Conservation (phyloP, 1,140 invertebrate species). For the Magallana gigas region DNA sequence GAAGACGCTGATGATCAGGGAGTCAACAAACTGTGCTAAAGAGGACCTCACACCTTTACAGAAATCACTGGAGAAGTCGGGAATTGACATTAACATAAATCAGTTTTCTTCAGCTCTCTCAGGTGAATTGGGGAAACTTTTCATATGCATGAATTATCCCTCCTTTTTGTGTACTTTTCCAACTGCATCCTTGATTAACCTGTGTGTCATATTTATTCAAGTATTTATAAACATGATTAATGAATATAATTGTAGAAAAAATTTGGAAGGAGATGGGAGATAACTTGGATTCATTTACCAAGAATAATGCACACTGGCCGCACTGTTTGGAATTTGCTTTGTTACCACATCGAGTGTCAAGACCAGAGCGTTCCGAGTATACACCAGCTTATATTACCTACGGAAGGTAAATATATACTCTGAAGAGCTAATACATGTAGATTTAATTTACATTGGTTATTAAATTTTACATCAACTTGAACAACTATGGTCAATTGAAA, state of each 20-base stretch:
- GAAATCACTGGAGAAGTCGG: neutral
- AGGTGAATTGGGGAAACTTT: neutral
- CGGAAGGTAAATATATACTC: constrained; percentile 55
- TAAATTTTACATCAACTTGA: too few relatives aligned
- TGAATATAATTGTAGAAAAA: constrained; percentile 48
- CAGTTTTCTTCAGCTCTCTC: constrained; percentile 5
- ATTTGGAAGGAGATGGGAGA: constrained; percentile 59
- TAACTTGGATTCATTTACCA: constrained; percentile 53
- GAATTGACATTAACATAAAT: constrained; percentile 26
- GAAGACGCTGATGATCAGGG: constrained; percentile 30
- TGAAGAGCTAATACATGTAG: neutral
- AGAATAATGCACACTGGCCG: constrained; percentile 58
- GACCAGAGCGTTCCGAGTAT: constrained; percentile 57
- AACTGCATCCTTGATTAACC: too few relatives aligned
- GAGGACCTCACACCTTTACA: constrained; percentile 10
- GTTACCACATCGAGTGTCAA: constrained; percentile 62
- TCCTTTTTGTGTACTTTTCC: too few relatives aligned
- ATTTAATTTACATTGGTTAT: too few relatives aligned
- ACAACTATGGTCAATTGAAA: too few relatives aligned
- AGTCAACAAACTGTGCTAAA: neutral
- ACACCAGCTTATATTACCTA: constrained; percentile 62
- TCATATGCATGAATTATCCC: neutral
- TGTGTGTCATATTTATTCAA: too few relatives aligned
- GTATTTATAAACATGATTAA: neutral
- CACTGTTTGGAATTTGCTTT: constrained; percentile 64